Evolutionary conservation across 35 echinoderm and acorn worm species (phyloP), one percentile per base, ranked within the genome.

Genomic region (Apostichopus japonicus): DNA sequence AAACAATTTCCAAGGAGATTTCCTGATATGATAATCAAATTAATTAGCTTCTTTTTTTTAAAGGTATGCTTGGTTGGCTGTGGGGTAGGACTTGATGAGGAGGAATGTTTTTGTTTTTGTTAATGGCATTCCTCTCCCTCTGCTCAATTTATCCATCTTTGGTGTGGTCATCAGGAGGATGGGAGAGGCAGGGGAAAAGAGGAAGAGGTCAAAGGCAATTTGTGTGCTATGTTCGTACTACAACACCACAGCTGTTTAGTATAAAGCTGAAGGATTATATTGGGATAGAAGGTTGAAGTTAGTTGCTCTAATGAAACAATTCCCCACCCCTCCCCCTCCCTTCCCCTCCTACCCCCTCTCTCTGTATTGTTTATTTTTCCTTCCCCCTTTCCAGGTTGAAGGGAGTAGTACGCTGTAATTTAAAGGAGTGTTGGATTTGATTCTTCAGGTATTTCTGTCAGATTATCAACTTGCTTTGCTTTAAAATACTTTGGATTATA

Each of bases 91-190:
- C 55, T 19, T 10, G 24, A n/a, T 24, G 10, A 84, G 19, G 53
- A 24, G 81, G 81, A 84, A 84, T 84, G 56, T 84, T 84, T 84
- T 55, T 57, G 16, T 84, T 84, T 84, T 54, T 84, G 17, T 22
- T 10, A 58, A 84, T 84, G 27, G 86, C 86, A 75, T 89, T 89
- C 86, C 86, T 72, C 21, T 57, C 23, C 54, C 54, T 22, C 44
- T 54, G 10, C 81, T 58, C 81, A 62, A 84, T 57, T 89, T 89
- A 17, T 89, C 86, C 86, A 89, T 89, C 65, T 89, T 89, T 89
- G 81, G 81, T 89, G 56, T 89, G 86, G 67, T 65, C 63, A 52
- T 89, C 81, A 58, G 81, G 54, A 84, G 81, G 54, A 84, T 23
- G 19, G 10, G 53, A 84, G 81, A 84, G 54, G 51, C 81, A 83